phyloP scores from a whole-genome alignment of 1,140 invertebrate genomes.

The Polypedilum pembai region DNA sequence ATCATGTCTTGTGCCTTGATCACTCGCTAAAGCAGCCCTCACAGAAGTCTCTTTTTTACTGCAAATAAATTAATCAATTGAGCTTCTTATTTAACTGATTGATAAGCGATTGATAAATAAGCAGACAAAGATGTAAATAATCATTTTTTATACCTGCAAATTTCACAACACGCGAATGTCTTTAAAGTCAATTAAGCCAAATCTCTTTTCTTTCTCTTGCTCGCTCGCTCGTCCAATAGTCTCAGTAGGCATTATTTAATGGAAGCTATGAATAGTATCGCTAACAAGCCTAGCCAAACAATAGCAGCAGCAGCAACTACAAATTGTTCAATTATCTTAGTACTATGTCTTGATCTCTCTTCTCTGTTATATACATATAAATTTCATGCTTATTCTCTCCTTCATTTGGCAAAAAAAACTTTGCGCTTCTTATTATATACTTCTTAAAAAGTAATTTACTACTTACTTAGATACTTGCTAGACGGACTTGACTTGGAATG shows the following conservation, averaged over 20 bases:
- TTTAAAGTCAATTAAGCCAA: neutral
- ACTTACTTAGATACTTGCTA: too few species aligned
- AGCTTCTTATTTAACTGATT: neutral
- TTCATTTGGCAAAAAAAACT: too few species aligned
- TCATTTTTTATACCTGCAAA: neutral
- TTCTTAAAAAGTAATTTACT: too few species aligned
- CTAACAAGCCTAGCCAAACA: constrained; percentile 11
- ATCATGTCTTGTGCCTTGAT: neutral
- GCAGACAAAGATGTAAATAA: too few species aligned
- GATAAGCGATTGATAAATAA: too few species aligned
- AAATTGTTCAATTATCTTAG: constrained; percentile 14
- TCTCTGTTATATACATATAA: neutral
- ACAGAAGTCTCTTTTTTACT: neutral
- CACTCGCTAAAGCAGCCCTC: neutral
- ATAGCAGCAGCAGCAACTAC: neutral
- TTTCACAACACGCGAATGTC: neutral
- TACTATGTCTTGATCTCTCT: neutral
- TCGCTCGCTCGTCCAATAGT: neutral
- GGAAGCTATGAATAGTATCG: constrained; percentile 10
- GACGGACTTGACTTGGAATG: too few species aligned
- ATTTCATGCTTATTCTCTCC: too few species aligned
- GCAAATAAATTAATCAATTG: constrained; percentile 6
- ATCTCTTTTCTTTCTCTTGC: too few species aligned
- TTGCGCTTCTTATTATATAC: too few species aligned
- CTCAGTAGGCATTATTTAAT: neutral